These are phyloP conservation scores for Drosophila burlai DNA, from an alignment of 1,140 invertebrate genomes.

Conservation along the genomic window DNA sequence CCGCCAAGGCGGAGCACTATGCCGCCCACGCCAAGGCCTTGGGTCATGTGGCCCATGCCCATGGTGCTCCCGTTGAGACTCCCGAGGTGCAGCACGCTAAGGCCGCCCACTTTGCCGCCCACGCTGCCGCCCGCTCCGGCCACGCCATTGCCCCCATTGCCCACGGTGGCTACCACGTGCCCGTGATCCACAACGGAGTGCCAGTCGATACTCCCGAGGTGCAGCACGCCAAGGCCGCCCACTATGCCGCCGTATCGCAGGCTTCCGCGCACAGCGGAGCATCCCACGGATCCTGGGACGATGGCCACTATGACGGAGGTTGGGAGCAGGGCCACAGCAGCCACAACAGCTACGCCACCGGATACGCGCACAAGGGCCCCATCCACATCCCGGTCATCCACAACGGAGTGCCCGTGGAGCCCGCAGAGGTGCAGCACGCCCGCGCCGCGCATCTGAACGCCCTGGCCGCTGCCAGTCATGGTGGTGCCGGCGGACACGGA, in stretches of 20 bases:
- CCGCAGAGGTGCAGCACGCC: conserved; percentile 87
- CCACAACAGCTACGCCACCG: conserved; percentile 56
- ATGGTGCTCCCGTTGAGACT: conserved; percentile 82
- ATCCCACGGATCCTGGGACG: conserved; percentile 73
- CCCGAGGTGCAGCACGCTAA: conserved; percentile 86
- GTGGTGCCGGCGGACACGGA: conserved; percentile 48
- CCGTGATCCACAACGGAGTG: conserved; percentile 86
- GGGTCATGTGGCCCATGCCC: conserved; percentile 81
- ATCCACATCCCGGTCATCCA: conserved; percentile 85
- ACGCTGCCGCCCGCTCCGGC: conserved; percentile 73
- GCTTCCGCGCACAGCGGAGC: conserved; percentile 82
- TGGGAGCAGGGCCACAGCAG: conserved; percentile 59
- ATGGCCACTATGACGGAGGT: conserved; percentile 68
- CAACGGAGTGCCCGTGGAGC: conserved; percentile 87
- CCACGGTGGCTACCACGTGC: conserved; percentile 83
- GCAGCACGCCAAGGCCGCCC: conserved; percentile 87
- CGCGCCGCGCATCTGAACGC: conserved; percentile 87
- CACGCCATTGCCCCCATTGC: conserved; percentile 60
- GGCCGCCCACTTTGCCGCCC: conserved; percentile 77
- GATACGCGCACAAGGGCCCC: conserved; percentile 84
- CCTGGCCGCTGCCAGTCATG: conserved; percentile 85
- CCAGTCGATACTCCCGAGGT: conserved; percentile 88
- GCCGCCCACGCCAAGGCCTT: conserved; percentile 87
- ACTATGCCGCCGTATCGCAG: conserved; percentile 86
- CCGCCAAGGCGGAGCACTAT: conserved; percentile 88